phyloP scores from a whole-genome alignment of 2,113 vertebrate genomes.

The Crotalus horridus region DNA sequence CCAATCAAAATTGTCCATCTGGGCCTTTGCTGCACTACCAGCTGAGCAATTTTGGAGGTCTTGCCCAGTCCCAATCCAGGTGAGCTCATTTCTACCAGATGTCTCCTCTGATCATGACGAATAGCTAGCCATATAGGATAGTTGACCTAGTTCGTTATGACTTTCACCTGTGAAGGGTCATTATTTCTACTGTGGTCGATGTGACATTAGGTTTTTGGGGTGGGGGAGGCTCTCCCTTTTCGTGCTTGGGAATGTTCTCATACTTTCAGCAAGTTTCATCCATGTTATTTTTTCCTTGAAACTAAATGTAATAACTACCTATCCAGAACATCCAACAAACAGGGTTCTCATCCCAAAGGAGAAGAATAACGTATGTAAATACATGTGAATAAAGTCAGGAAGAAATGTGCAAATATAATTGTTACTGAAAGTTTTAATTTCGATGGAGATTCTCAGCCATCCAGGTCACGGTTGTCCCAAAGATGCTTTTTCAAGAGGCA shows the following conservation, averaged over 20 bases:
- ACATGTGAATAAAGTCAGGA: constrained; percentile 1
- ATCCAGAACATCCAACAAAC: constrained; percentile 11
- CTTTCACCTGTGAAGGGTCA: neutral
- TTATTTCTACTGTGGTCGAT: neutral
- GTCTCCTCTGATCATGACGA: neutral
- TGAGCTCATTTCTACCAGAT: neutral
- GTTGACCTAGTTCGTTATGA: neutral
- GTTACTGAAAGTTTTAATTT: neutral
- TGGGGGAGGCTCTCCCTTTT: neutral
- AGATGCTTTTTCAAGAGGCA: too few relatives aligned
- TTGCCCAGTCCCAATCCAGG: neutral
- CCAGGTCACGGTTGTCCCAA: too few relatives aligned
- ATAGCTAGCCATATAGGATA: neutral
- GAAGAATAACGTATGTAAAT: neutral
- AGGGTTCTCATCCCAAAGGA: neutral
- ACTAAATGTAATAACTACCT: constrained; percentile 30
- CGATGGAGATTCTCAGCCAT: too few relatives aligned
- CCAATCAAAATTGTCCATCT: neutral
- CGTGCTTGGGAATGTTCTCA: neutral
- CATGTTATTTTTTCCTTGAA: constrained; percentile 37
- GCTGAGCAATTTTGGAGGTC: neutral
- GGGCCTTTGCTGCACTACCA: neutral
- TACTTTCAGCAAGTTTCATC: constrained; percentile 1
- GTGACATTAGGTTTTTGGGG: neutral
- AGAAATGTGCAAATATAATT: neutral